A percentile compares a stretch with the other conserved stretches of the same genome.
Evolutionary conservation across 2,113 vertebrate species (phyloP).

Genomic region (Raja brachyura): DNA sequence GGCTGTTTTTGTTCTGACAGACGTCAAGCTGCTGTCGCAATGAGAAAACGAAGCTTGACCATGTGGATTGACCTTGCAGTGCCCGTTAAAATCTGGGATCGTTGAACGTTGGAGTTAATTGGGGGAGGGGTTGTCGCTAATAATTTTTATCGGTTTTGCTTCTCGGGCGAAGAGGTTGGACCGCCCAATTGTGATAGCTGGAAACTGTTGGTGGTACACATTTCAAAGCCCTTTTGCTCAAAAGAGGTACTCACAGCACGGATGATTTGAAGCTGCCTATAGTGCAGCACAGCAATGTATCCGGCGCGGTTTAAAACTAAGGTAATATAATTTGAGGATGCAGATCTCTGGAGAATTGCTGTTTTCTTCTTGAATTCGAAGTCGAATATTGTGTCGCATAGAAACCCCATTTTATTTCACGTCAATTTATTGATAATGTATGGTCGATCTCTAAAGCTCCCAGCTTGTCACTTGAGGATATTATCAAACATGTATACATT

Average conservation of each 20-base stretch:
- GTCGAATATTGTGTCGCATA: not conserved
- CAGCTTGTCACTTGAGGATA: not conserved
- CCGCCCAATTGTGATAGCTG: not conserved
- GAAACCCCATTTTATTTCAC: not conserved
- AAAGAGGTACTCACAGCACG: not conserved
- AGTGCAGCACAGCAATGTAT: not conserved
- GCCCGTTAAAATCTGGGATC: not conserved
- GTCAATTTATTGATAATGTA: not conserved
- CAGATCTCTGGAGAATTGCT: not conserved
- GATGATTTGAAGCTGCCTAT: not conserved
- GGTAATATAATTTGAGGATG: not conserved
- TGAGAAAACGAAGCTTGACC: not conserved
- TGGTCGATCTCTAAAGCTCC: not conserved
- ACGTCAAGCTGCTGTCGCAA: not conserved
- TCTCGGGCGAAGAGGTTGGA: not conserved
- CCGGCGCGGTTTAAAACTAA: not conserved
- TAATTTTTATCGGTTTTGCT: not conserved
- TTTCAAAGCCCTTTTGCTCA: not conserved
- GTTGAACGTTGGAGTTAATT: not conserved
- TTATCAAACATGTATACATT: not conserved
- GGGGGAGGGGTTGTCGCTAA: not conserved
- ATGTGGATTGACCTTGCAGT: not conserved
- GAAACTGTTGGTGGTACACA: slow-evolving; percentile 6
- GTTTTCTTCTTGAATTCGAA: not conserved
- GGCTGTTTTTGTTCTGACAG: slow-evolving; percentile 17